Conservation (phyloP, 30 jellyfish, hydroid and myxozoan species). For the Aurelia aurita region DNA sequence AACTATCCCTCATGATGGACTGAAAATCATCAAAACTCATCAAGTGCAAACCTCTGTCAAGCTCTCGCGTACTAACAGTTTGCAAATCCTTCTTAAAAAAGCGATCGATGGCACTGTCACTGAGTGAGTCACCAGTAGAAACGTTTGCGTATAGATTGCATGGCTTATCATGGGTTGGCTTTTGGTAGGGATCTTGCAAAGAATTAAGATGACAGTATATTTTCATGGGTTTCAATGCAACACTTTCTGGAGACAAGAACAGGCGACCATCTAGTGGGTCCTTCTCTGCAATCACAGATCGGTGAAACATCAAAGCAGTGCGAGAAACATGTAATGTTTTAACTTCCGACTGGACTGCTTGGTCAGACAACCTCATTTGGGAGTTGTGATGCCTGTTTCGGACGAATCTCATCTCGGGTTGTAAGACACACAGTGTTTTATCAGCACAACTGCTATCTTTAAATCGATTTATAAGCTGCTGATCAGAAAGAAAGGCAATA, state of each 20-base stretch:
- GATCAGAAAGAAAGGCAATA: neutral
- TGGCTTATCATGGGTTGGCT: neutral
- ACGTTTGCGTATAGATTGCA: neutral
- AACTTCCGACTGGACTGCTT: neutral
- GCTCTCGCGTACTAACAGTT: slow-evolving; percentile 10
- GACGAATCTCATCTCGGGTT: neutral
- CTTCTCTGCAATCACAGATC: slow-evolving; percentile 48
- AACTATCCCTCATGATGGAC: slow-evolving; percentile 10
- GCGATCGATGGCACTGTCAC: neutral
- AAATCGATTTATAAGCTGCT: neutral
- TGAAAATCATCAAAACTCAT: slow-evolving; percentile 1
- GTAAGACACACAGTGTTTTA: neutral
- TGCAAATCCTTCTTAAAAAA: slow-evolving; percentile 1
- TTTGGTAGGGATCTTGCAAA: neutral
- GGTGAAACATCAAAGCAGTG: slow-evolving; percentile 69
- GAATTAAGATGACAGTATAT: slow-evolving; percentile 27
- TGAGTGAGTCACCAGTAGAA: neutral
- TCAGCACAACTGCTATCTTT: neutral
- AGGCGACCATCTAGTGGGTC: slow-evolving; percentile 25
- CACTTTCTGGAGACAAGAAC: slow-evolving; percentile 54
- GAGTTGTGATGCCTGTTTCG: neutral
- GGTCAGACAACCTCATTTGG: neutral
- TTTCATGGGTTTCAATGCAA: slow-evolving; percentile 64
- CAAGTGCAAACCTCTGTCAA: neutral
- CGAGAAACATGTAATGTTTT: slow-evolving; percentile 72